Evolutionary conservation across 2,888 invertebrate genomes (phyloP), one percentile per base, ranked within the genome.

Genomic region (Itoplectis maculator): DNA sequence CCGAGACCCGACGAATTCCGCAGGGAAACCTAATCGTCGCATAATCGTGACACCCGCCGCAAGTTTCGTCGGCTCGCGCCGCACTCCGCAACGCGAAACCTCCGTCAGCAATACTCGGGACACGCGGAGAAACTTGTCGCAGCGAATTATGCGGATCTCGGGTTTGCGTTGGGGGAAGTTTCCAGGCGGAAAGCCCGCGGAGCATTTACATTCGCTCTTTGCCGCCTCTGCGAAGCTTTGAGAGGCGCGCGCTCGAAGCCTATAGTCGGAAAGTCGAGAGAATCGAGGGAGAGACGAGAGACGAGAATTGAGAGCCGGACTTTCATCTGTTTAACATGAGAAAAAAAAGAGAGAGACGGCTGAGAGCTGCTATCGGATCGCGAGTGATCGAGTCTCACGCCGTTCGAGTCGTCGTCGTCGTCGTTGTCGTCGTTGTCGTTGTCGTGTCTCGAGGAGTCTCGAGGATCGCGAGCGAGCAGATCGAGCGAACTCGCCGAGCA

Each of bases 301-400:
- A 35, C 15, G 23, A 13, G 5, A 45, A 72, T 49, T n/a, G 65
- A 66, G 9, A n/a, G 42, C 42, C 61, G 81, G 84, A 89, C 90
- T 90, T 90, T 90, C 90, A 87, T 89, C 89, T 86, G 81, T 84
- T 89, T 88, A 88, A 83, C 87, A 88, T 87, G 88, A 86, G 87
- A 89, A 88, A 87, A 45, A 77, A 66, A 37, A 49, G 23, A 11
- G n/a, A 29, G 2, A 29, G 3, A 5, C 29, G 29, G 29, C 3
- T 29, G 29, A 29, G 29, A 2, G 35, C 66, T 65, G 18, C 35
- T 63, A 61, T 79, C 59, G 45, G 40, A 78, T 78, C 70, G 69
- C 51, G 49, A 70, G 37, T 79, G 70, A 82, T 82, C 82, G 56
- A 82, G 79, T 82, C 82, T 82, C 82, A 78, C 79, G 82, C 70